These are phyloP conservation scores for Epirrita christyi DNA, from an alignment of 2,888 invertebrate species.

Conservation along the genomic window DNA sequence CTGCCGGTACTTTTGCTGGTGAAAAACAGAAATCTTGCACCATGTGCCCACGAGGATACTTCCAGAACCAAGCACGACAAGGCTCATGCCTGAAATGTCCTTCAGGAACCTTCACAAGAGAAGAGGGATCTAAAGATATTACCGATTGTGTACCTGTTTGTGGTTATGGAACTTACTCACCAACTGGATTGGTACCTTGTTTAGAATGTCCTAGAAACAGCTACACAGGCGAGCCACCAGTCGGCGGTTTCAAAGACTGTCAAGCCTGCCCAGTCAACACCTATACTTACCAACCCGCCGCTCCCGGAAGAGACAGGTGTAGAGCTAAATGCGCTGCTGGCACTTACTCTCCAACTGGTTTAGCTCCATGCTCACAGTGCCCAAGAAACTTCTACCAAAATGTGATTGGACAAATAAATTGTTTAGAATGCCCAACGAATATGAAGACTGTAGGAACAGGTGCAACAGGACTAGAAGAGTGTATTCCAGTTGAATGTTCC, in stretches of 20 bases:
- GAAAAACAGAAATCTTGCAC: constrained; percentile 96
- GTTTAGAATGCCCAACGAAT: constrained; percentile 95
- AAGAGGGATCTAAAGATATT: constrained; percentile 94
- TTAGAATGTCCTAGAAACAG: constrained; percentile 97
- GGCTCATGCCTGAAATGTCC: constrained; percentile 96
- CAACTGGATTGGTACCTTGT: constrained; percentile 96
- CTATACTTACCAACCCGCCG: constrained; percentile 96
- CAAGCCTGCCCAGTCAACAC: constrained; percentile 95
- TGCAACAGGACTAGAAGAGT: constrained; percentile 93
- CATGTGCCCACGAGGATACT: constrained; percentile 95
- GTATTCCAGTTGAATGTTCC: constrained; percentile 93
- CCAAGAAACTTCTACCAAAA: constrained; percentile 97
- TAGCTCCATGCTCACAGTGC: constrained; percentile 97
- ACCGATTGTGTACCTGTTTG: constrained; percentile 96
- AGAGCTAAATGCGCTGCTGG: constrained; percentile 95
- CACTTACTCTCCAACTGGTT: constrained; percentile 95
- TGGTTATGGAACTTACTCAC: constrained; percentile 97
- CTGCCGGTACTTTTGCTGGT: constrained; percentile 97
- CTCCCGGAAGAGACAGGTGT: constrained; percentile 92
- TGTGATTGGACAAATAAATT: constrained; percentile 92
- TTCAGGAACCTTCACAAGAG: constrained; percentile 95
- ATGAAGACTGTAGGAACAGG: constrained; percentile 94
- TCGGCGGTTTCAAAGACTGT: constrained; percentile 96
- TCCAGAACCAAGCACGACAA: constrained; percentile 96
- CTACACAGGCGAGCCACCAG: constrained; percentile 94